These are phyloP conservation scores for Zophobas morio DNA, from an alignment of 1,140 invertebrate species.

Conservation along the genomic window DNA sequence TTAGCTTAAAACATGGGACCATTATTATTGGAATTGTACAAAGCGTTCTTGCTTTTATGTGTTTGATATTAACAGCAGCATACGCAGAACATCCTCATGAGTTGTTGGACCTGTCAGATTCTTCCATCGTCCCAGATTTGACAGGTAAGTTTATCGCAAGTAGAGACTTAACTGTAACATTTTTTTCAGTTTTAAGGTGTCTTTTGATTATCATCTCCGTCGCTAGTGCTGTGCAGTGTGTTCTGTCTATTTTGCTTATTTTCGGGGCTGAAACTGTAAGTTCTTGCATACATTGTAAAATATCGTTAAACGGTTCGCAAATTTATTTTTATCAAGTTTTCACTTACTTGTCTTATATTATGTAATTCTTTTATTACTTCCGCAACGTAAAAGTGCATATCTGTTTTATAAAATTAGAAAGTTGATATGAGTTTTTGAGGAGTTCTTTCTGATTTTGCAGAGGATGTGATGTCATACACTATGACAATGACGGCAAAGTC, in stretches of 20 bases:
- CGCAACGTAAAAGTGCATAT: too few species aligned
- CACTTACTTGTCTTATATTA: too few species aligned
- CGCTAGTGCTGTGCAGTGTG: constrained; percentile 59
- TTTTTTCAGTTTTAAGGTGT: constrained; percentile 57
- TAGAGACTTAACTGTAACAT: not conserved
- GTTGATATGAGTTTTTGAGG: too few species aligned
- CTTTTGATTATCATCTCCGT: constrained; percentile 62
- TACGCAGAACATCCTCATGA: constrained; percentile 65
- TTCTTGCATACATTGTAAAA: constrained; percentile 21
- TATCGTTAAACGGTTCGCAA: not conserved
- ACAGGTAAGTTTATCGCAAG: not conserved
- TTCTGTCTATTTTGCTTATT: constrained; percentile 63
- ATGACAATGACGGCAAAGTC: too few species aligned
- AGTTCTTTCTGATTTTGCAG: too few species aligned
- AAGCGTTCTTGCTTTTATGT: constrained; percentile 63
- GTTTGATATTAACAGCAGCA: constrained; percentile 60
- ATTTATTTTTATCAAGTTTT: too few species aligned
- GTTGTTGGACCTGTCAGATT: constrained; percentile 62
- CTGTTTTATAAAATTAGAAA: too few species aligned
- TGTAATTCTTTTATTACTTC: too few species aligned
- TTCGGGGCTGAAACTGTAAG: constrained; percentile 64
- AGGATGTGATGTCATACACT: too few species aligned
- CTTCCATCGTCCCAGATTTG: constrained; percentile 57
- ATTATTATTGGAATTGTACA: constrained; percentile 63
- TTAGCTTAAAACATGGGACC: constrained; percentile 62